Evolutionary conservation across 2,797 vertebrate species (phyloP), one percentile per base, ranked within the genome.

Genomic region (Rhinophrynus dorsalis): DNA sequence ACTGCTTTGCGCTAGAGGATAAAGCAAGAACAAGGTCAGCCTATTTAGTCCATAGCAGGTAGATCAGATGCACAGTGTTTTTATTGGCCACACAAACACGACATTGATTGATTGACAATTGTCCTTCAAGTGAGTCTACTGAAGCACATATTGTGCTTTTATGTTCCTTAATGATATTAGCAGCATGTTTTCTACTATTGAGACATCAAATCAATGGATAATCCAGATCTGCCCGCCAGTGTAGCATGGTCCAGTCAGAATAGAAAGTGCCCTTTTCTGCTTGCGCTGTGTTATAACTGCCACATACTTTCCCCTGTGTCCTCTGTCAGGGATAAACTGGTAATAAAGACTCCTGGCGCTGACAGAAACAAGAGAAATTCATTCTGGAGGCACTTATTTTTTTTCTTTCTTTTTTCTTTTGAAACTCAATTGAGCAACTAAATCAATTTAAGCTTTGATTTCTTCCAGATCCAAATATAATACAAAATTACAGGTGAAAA

Each of bases 391-490:
- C 2, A 5, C n/a, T n/a, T n/a, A 24, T 27, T 37, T 26, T 55
- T 15, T 21, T 24, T 61, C 42, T 33, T 52, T 42, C 24, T 13
- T 40, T 27, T 26, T 58, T 27, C 9, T 26, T 52, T 37, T 64
- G 42, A 55, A 57, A 58, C 67, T 62, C 67, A 45, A 44, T 56
- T 55, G 48, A 55, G 38, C 27, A 37, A 30, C 35, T 38, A 71
- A 71, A 71, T 71, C 59, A 71, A 64, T 71, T 64, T 57, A 50
- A 40, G 9, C 60, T 50, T 71, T 64, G 29, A 64, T 71, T 71
- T 71, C 35, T 64, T 57, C 24, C 42, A 50, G 32, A 57, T 56
- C 7, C 24, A 50, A 32, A 55, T 48, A 64, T 57, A 45, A 55
- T 45, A 62, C 23, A 35, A 62, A 71, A 57, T 71, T 63, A 35